These are phyloP conservation scores for Phalacrocorax aristotelis DNA, from an alignment of 2,113 vertebrate genomes.

Conservation along the genomic window DNA sequence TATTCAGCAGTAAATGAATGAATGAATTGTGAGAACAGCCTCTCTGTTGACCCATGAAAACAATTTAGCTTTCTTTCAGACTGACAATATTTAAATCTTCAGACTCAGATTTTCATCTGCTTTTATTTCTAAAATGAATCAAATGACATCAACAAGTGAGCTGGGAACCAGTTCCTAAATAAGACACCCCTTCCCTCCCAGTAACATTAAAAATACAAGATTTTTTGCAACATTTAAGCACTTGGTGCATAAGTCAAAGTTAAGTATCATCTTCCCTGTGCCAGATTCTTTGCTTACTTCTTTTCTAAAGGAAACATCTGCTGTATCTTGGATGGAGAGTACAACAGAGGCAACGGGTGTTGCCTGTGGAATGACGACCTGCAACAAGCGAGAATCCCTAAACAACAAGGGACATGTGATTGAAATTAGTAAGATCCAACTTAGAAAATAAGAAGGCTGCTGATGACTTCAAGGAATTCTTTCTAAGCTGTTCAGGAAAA, in stretches of 20 bases:
- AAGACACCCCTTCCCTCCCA: not conserved
- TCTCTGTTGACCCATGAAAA: conserved; percentile 33
- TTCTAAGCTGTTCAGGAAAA: not conserved
- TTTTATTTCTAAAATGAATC: conserved; percentile 27
- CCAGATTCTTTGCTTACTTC: not conserved
- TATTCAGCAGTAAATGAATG: conserved; percentile 26
- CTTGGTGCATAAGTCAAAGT: not conserved
- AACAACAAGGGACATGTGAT: not conserved
- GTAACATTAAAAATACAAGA: not conserved
- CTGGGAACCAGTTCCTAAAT: not conserved
- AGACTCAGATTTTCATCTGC: not conserved
- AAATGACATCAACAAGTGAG: not conserved
- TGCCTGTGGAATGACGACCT: not conserved
- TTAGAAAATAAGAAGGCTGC: not conserved
- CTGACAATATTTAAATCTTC: conserved; percentile 17
- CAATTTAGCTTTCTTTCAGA: conserved; percentile 20
- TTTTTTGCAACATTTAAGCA: not conserved
- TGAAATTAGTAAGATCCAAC: not conserved
- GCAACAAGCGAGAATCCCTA: not conserved
- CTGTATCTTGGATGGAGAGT: not conserved
- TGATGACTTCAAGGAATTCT: not conserved
- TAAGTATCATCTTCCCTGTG: not conserved
- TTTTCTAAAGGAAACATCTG: not conserved
- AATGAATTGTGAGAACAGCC: conserved; percentile 10
- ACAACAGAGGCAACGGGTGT: not conserved